Evolutionary conservation across 1,140 invertebrate species (phyloP), one percentile per base, ranked within the genome.

Genomic region (Aphelenchoides avenae): DNA sequence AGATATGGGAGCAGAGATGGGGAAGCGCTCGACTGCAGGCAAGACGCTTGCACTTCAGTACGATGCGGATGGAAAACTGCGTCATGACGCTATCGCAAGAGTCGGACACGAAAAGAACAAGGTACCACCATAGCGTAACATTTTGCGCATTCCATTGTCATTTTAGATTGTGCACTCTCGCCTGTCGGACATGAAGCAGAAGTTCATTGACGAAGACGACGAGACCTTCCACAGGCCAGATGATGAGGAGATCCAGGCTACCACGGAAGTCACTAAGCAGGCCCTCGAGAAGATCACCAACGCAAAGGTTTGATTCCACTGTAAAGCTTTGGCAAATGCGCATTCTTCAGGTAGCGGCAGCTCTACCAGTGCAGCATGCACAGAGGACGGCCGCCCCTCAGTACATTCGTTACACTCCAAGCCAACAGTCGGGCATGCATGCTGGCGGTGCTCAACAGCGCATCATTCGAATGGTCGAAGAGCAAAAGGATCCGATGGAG

Each of bases 51-150:
- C 92, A 5, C 85, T 98, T 2, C 89, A 95, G 73, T 79, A 96
- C 15, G 93, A 97, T 82, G 85, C 89, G 15, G 66, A 80, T 42
- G 82, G 82, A 6, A 92, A 92, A 81, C 86, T 98, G 1, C 97
- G 97, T 80, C 97, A 96, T 79, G 94, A 98, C 78, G 85, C 89
- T 3, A 86, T 99, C 43, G 91, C 91, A 1, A 83, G 89, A 43
- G 89, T 97, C 78, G 93, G 93, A 0, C 91, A 95, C 79, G 83
- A 85, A 13, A 94, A 94, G 79, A 91, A 98, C 76, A 97, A 96
- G 82, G 86, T 89, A 31, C 30, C 20, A 2, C 0, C 5, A 3
- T 13, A 24, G 29, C 39, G n/a, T 5, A 9, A 31, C n/a, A 18
- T 11, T 1, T 56, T 18, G 20, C 26, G 39, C 15, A 20, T 40